Conservation (phyloP, 1,140 invertebrate species). For the Aphaenogaster rudis region DNA sequence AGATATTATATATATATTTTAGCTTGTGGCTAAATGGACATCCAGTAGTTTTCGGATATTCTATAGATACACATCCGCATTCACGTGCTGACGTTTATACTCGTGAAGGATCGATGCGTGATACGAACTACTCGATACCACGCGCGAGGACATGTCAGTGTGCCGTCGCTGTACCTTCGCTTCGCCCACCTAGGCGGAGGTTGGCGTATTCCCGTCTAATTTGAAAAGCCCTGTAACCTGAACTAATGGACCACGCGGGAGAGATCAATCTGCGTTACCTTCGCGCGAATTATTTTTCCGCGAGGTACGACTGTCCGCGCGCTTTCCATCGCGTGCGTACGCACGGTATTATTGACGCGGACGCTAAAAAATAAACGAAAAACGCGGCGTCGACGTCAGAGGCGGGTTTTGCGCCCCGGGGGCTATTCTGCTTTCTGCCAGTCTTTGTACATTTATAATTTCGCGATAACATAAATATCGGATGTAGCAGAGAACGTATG, state of each 20-base stretch:
- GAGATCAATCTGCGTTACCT: constrained; percentile 75
- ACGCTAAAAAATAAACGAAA: constrained; percentile 47
- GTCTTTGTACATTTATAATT: constrained; percentile 28
- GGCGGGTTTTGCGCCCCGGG: background rate
- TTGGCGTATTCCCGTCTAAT: constrained; percentile 63
- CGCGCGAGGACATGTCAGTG: constrained; percentile 15
- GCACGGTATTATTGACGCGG: constrained; percentile 51
- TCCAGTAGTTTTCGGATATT: background rate
- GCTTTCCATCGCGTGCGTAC: constrained; percentile 39
- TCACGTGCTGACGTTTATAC: constrained; percentile 11
- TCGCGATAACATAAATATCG: constrained; percentile 1
- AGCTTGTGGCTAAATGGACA: background rate
- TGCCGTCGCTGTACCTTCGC: background rate
- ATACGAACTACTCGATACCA: constrained; percentile 13
- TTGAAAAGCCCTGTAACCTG: constrained; percentile 65
- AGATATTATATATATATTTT: background rate
- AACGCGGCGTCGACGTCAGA: constrained; percentile 10
- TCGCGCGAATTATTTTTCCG: constrained; percentile 72
- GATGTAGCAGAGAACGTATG: too few relatives aligned
- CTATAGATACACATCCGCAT: background rate
- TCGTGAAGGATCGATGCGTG: constrained; percentile 19
- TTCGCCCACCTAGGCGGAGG: background rate
- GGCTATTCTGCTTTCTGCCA: background rate
- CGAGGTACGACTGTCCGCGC: constrained; percentile 48
- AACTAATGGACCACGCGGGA: constrained; percentile 74